phyloP scores from a whole-genome alignment of 1,140 invertebrate species.

The Ceratitis capitata region DNA sequence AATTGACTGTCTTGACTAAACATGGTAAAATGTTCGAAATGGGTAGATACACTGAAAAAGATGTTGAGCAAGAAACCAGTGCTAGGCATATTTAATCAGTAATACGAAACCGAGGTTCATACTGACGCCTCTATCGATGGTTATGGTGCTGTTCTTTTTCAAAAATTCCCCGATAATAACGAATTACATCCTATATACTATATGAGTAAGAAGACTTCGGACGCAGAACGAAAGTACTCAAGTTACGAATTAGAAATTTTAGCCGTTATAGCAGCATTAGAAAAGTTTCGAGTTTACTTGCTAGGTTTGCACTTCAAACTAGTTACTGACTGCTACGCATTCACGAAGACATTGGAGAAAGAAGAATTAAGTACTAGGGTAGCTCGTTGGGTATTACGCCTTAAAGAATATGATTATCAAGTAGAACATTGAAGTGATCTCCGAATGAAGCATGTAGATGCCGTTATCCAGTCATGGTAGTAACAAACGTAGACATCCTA shows the following conservation, averaged over 20 bases:
- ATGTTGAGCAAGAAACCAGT: no score
- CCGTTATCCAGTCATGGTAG: constrained; percentile 8
- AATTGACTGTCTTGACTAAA: no score
- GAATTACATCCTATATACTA: not conserved
- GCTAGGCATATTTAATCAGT: not conserved
- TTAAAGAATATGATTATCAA: constrained; percentile 48
- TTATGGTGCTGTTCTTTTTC: not conserved
- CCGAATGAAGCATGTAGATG: constrained; percentile 24
- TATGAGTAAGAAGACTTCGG: not conserved
- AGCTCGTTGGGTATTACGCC: constrained; percentile 48
- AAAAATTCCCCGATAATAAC: not conserved
- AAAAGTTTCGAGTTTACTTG: constrained; percentile 48
- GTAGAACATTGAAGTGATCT: constrained; percentile 48
- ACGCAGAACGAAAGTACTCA: constrained; percentile 58
- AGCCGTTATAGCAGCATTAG: constrained; percentile 54
- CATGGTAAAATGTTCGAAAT: no score
- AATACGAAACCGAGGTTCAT: not conserved
- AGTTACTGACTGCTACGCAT: constrained; percentile 54
- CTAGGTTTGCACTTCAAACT: constrained; percentile 42
- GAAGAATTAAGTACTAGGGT: constrained; percentile 50
- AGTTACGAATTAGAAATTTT: constrained; percentile 12
- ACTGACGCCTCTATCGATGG: not conserved
- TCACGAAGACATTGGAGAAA: constrained; percentile 53
- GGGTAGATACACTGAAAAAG: no score
- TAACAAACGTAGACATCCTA: not conserved